Evolutionary conservation across 2,113 vertebrate species (phyloP), one percentile per base, ranked within the genome.

Genomic region (Narcine bancroftii): DNA sequence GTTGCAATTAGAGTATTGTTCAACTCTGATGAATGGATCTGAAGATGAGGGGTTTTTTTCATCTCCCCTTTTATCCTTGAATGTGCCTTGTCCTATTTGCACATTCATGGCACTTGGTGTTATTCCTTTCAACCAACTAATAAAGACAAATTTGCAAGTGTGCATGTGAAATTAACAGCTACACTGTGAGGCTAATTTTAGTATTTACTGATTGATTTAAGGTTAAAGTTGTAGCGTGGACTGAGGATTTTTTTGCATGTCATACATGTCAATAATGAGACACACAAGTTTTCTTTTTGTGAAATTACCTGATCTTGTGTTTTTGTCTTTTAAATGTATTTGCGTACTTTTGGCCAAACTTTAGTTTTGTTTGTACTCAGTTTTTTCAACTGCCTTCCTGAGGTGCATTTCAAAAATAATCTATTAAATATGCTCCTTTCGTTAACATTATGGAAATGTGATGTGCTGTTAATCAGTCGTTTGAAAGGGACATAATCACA

Each of bases 261-360:
- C 65, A 66, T 91, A 71, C 89, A 91, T 91, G 89, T 91, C 89
- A 91, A 91, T 39, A 91, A 47, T 47, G 89, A 47, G 11, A 91
- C 26, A 47, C 83, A 17, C 65, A 91, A 63, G 60, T 42, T 91
- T 91, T 69, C 39, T 91, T 91, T 91, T 91, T 69, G 87, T 87
- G 65, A 91, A 91, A 91, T 71, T 71, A 91, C 65, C 65, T 47
- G 89, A 63, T 69, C 85, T 91, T 91, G 36, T 91, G 63, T 65
- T 91, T 91, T 63, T 29, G 87, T 69, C 1, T 6, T 56, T 91
- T 91, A 6, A 69, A 69, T 45, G 13, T 17, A 91, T 71, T 91
- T 91, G 63, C 45, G 45, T 33, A 91, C 33, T 69, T 69, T 15
- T 24, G 66, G 3, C 17, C 21, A 69, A 24, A 24, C 26, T 69